Conservation (phyloP, 2,888 invertebrate species). For the Coelinius sp. region DNA sequence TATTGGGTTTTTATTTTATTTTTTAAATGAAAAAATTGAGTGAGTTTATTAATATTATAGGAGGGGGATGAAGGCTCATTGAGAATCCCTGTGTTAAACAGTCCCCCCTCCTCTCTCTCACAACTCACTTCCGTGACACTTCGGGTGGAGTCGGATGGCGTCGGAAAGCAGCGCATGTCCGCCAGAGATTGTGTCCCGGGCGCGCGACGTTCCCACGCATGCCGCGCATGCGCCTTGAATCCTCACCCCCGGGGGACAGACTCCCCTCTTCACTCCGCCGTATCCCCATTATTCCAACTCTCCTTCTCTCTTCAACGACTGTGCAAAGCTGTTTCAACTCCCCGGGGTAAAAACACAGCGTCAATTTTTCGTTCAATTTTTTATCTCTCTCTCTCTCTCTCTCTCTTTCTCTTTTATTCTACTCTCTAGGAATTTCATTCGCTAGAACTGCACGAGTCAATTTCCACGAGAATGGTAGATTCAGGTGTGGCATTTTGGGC, state of each 20-base stretch:
- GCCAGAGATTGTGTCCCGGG: constrained; percentile 56
- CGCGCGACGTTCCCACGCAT: constrained; percentile 67
- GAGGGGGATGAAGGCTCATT: constrained; percentile 42
- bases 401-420: constrained; percentile 20
- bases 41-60: constrained; percentile 43
- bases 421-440: constrained; percentile 21
- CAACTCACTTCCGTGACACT: constrained; percentile 55
- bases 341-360: constrained; percentile 7
- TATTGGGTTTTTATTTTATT: no score
- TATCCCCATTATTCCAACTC: constrained; percentile 46
- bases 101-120: constrained; percentile 37
- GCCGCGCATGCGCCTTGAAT: constrained; percentile 61
- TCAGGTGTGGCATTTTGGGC: constrained; percentile 23
- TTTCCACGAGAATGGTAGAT: constrained; percentile 15
- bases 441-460: neutral
- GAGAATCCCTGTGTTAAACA: constrained; percentile 60
- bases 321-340: constrained; percentile 51
- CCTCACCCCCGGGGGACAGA: constrained; percentile 41
- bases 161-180: constrained; percentile 40
- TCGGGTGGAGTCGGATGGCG: constrained; percentile 59
- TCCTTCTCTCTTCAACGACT: constrained; percentile 47
- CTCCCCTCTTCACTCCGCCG: constrained; percentile 32
- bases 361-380: constrained; percentile 21
- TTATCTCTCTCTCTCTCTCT: constrained; percentile 18
- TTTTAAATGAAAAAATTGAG: neutral